A percentile compares a stretch with the other conserved stretches of the same genome.
Conservation (phyloP, 1,140 invertebrate species). For the Brachionus manjavacas region DNA sequence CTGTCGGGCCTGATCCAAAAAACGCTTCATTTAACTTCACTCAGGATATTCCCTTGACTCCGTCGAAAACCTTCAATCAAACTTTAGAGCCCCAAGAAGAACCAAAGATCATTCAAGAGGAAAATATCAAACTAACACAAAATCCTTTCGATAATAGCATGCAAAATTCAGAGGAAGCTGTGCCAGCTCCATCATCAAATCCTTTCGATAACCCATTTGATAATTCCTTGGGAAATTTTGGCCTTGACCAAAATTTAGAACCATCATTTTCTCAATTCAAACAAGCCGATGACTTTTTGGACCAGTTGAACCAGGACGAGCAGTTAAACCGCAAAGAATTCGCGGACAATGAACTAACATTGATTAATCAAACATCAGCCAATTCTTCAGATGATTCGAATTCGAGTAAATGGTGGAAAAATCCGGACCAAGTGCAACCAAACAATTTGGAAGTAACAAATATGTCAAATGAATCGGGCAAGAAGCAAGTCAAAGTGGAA, state of each 20-base stretch:
- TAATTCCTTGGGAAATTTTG: neutral
- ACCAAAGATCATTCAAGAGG: neutral
- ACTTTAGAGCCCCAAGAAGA: neutral
- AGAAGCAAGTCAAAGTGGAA: neutral
- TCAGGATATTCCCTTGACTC: neutral
- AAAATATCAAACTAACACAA: neutral
- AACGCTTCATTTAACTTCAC: neutral
- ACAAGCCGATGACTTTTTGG: conserved; percentile 1
- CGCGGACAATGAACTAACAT: conserved; percentile 10
- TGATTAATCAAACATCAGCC: neutral
- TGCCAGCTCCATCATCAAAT: neutral
- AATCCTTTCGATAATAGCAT: neutral
- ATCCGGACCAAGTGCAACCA: neutral
- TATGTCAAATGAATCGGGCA: neutral
- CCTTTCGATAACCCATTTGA: neutral
- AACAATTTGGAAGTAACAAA: neutral
- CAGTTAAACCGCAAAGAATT: conserved; percentile 13
- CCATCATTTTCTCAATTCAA: neutral
- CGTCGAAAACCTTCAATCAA: neutral
- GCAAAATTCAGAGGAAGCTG: neutral
- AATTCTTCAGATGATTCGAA: neutral
- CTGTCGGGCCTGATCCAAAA: neutral
- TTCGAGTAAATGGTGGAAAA: conserved; percentile 20
- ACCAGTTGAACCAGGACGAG: conserved; percentile 2
- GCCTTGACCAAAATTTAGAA: neutral